phyloP scores from a whole-genome alignment of 2,888 invertebrate species.

The Andrena camellia region DNA sequence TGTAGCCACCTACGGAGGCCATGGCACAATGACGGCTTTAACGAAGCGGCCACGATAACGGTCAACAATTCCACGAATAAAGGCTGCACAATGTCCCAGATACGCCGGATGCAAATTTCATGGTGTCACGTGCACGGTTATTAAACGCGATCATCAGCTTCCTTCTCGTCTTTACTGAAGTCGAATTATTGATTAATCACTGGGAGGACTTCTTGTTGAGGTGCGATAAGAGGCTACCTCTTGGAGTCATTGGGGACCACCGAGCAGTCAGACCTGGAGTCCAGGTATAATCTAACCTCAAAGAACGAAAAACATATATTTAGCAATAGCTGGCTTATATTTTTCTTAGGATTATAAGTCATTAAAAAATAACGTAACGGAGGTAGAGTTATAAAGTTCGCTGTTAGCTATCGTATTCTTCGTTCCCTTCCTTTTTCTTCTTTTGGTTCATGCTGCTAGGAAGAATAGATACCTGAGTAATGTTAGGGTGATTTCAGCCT shows the following conservation, averaged over 20 bases:
- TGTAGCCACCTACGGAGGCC: conserved; percentile 58
- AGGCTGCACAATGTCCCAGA: conserved; percentile 14
- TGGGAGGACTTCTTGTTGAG: background rate
- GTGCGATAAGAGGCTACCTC: background rate
- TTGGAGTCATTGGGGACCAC: background rate
- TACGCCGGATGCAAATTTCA: conserved; percentile 19
- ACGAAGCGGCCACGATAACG: conserved; percentile 51
- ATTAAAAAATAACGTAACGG: too few species aligned
- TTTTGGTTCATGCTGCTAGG: too few species aligned
- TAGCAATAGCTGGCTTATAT: too few species aligned
- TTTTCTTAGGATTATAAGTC: too few species aligned
- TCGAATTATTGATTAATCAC: background rate
- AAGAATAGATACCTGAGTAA: too few species aligned
- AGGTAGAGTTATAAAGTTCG: too few species aligned
- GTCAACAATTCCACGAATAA: conserved; percentile 40
- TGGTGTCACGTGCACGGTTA: background rate
- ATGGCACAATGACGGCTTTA: conserved; percentile 52
- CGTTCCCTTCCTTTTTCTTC: too few species aligned
- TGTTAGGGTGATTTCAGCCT: too few species aligned
- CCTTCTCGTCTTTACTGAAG: background rate
- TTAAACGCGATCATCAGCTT: background rate
- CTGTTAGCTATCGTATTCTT: too few species aligned
- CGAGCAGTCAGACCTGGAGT: too few species aligned
- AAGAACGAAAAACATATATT: too few species aligned
- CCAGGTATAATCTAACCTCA: too few species aligned